Evolutionary conservation across 2,113 vertebrate species (phyloP).

Genomic region (Gymnarchus niloticus): DNA sequence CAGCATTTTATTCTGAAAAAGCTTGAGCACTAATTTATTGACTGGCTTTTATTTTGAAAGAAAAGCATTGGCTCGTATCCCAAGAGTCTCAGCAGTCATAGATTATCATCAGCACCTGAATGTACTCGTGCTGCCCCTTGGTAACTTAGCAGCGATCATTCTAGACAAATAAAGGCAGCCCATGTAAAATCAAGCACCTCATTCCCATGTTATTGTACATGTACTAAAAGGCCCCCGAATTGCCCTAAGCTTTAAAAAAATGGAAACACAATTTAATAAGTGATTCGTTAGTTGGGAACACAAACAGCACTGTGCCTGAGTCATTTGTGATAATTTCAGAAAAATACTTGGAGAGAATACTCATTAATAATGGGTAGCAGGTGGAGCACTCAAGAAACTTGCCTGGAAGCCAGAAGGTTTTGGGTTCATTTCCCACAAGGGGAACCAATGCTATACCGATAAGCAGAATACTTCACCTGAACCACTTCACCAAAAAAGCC

Average conservation of each 20-base stretch:
- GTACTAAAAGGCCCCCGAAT: neutral
- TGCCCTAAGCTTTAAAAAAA: slow-evolving; percentile 18
- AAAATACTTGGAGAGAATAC: neutral
- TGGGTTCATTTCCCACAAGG: too few relatives aligned
- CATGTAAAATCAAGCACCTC: neutral
- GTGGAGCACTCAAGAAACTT: neutral
- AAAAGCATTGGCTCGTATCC: neutral
- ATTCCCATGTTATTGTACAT: neutral
- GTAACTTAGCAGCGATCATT: neutral
- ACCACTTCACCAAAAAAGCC: neutral
- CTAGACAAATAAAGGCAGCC: neutral
- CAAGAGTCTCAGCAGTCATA: neutral
- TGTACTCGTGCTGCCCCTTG: neutral
- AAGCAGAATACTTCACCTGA: neutral
- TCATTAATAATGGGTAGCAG: neutral
- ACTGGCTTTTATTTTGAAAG: neutral
- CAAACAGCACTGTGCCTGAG: slow-evolving; percentile 21
- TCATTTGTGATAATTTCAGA: slow-evolving; percentile 29
- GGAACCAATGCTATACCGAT: neutral
- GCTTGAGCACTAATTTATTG: neutral
- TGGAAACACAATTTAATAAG: slow-evolving; percentile 25
- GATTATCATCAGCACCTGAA: neutral
- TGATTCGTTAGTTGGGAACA: slow-evolving; percentile 12
- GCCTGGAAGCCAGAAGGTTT: neutral
- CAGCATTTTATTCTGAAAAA: neutral